phyloP scores from a whole-genome alignment of 2,888 invertebrate species.

The Digitonthophagus gazella region DNA sequence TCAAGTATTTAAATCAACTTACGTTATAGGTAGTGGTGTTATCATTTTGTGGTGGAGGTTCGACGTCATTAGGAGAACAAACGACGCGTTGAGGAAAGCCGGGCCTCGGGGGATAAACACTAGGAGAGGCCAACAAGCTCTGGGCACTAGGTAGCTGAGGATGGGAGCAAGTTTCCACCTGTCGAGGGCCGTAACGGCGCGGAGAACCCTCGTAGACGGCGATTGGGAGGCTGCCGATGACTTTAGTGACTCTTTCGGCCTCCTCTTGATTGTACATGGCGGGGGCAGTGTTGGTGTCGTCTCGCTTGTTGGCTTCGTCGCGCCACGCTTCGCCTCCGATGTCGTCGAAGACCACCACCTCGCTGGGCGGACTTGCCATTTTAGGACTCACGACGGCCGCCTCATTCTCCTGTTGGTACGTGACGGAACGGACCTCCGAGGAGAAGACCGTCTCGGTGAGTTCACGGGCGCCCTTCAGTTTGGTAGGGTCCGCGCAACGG shows the following conservation, averaged over 20 bases:
- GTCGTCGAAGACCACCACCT: slow-evolving; percentile 84
- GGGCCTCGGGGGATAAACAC: slow-evolving; percentile 74
- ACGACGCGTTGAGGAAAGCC: slow-evolving; percentile 78
- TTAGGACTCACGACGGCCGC: slow-evolving; percentile 57
- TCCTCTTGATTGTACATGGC: slow-evolving; percentile 43
- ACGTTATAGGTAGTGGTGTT: slow-evolving; percentile 45
- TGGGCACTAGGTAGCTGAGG: slow-evolving; percentile 58
- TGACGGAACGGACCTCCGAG: slow-evolving; percentile 61
- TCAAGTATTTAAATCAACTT: slow-evolving; percentile 30
- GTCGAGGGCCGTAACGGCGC: slow-evolving; percentile 74
- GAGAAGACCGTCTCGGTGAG: slow-evolving; percentile 63
- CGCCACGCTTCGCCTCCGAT: slow-evolving; percentile 60
- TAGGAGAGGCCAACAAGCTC: slow-evolving; percentile 62
- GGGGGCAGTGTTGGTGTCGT: slow-evolving; percentile 41
- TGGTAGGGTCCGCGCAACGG: slow-evolving; percentile 49
- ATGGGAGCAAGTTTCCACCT: slow-evolving; percentile 50
- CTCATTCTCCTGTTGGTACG: slow-evolving; percentile 53
- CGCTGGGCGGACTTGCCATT: slow-evolving; percentile 66
- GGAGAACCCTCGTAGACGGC: slow-evolving; percentile 92
- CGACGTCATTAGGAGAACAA: slow-evolving; percentile 48
- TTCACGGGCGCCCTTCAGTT: slow-evolving; percentile 53
- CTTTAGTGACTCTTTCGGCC: slow-evolving; percentile 57
- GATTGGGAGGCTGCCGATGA: slow-evolving; percentile 84
- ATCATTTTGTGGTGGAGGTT: slow-evolving; percentile 39
- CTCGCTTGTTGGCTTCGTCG: slow-evolving; percentile 29